Base-by-base conservation (phyloP, 2,888 invertebrate genomes). In the Drosophila algonquin region DNA sequence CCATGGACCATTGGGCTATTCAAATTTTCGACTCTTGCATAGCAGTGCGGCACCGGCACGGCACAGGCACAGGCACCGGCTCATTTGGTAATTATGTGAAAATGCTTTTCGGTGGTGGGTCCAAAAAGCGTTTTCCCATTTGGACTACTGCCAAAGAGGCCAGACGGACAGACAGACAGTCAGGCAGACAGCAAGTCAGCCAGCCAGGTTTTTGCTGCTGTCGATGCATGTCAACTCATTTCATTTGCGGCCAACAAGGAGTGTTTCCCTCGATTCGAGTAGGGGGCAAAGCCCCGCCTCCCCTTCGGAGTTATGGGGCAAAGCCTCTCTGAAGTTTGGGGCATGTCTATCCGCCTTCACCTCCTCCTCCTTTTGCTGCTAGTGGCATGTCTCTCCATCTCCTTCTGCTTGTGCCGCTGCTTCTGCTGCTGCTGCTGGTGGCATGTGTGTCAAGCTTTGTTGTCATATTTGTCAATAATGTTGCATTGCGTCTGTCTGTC, bases 31-130 rank as follows among this genome's bases (percentile, higher is more conserved):
- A 55, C 48, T 55, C 55, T 45, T 69, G 51, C 67, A 32, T 44
- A 35, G 65, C 68, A 76, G 77, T 79, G 14, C 45, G 32, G 32
- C 32, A 32, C 7, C 7, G 21, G 40, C 35, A 35, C 14, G 35
- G 35, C 40, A 14, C 14, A 21, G 21, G 40, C 40, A 6, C 14
- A 6, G 40, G 40, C 64, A 35, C 71, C 78, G 71, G 71, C 85
- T 81, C 85, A 80, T 84, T 87, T 81, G 85, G 80, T 86, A 86
- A 86, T 86, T 89, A 89, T 86, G 83, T 88, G 83, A 84, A 84
- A 84, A 84, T 86, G 76, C 86, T 73, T 83, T 83, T 77, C 73
- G 86, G 72, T 73, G 60, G 73, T 70, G 70, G 57, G 70, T 40
- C 40, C 77, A 67, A 70, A 72, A 72, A 75, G 63, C 75, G 80